Base-by-base conservation (phyloP, 2,113 vertebrate genomes). In the Tupaia chinensis region DNA sequence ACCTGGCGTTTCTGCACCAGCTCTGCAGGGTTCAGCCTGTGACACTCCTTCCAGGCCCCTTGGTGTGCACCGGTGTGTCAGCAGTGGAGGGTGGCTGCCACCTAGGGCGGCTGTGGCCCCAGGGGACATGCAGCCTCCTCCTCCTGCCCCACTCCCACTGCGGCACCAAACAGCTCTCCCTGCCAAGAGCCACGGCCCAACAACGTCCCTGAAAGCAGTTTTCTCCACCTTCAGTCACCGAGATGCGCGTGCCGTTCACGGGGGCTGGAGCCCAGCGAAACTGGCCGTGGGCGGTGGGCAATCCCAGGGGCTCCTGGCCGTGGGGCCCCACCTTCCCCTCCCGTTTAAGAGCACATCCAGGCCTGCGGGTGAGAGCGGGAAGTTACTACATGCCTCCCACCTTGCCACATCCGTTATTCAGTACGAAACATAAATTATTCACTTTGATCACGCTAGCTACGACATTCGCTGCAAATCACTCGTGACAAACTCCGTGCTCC, bases 351-450 rank as follows among this genome's bases (percentile, higher is more conserved):
- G 94, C 70, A 87, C 76, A 77, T 54, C 66, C 15, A 53, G 76
- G 9, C 53, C 13, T 32, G 44, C 25, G 10, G 54, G 20, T 34
- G 16, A 73, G 54, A 44, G 77, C 68, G 68, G 70, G 63, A 70
- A 66, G 65, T 86, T 54, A 60, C 29, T 3, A 1, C 17, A 56
- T 4, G 1, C 74, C 68, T 85, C 19, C 29, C 66, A 34, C 85
- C 77, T 80, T 66, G 80, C 87, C 79, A 76, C 44, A 53, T 89
- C 72, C 29, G 56, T 68, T 77, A 68, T n/a, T 96, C 72, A 84
- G 73, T 34, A 32, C 32, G 61, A 93, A 74, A 80, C 87, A 89
- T 77, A 87, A 95, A 78, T 94, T 44, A 92, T 89, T 96, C 81
- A 76, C 92, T 44, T 44, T 44, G 44, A 44, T 44, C 92, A 85